phyloP scores from a whole-genome alignment of 2,113 vertebrate species.

The Silurus meridionalis region DNA sequence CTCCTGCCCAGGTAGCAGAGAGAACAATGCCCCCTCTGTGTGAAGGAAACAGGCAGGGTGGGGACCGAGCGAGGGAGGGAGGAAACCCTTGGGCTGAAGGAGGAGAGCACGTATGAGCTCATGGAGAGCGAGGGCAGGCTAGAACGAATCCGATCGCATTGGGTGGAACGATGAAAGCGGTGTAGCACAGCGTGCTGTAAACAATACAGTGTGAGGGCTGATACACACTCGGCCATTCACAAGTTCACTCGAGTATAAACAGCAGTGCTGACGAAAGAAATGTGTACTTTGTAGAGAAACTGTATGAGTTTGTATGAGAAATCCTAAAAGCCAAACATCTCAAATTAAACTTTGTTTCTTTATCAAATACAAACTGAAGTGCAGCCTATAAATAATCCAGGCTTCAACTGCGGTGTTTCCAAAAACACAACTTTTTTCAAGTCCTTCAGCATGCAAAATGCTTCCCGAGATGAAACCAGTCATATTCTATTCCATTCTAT shows the following conservation, averaged over 20 bases:
- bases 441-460: not conserved
- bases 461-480: not conserved
- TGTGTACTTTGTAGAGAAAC: not conserved
- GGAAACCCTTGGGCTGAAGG: constrained; percentile 44
- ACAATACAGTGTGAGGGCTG: not conserved
- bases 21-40: constrained; percentile 57
- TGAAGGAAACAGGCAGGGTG: constrained; percentile 16
- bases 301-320: not conserved
- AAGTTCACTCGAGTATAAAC: not conserved
- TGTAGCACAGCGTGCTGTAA: not conserved
- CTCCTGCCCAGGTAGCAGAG: constrained; percentile 49
- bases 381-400: not conserved
- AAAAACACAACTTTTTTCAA: not conserved
- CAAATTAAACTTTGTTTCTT: not conserved
- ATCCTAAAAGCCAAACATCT: not conserved
- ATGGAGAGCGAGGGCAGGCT: constrained; percentile 37
- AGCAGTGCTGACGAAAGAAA: not conserved
- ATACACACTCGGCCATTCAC: constrained; percentile 1
- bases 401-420: not conserved
- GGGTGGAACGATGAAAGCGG: constrained; percentile 15
- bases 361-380: no score
- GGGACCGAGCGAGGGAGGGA: not conserved
- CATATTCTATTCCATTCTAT: not conserved
- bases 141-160: constrained; percentile 22
- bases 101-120: constrained; percentile 9